Conservation (phyloP, 2,888 invertebrate genomes). For the Calameuta idolon region DNA sequence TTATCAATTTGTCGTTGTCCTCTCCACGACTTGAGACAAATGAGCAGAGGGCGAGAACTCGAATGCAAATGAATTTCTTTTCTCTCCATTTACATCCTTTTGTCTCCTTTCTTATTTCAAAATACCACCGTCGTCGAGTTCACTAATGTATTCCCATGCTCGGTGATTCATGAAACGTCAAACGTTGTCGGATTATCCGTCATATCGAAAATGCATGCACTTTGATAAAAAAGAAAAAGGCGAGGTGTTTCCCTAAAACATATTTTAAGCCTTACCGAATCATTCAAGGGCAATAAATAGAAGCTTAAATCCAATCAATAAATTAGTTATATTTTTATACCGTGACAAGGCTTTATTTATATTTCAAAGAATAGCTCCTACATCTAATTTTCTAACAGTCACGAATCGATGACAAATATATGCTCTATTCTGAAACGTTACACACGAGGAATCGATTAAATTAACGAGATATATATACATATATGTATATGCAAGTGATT, state of each 20-base stretch:
- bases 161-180: conserved; percentile 4
- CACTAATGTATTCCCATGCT: neutral
- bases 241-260: neutral
- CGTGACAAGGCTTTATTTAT: neutral
- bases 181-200: neutral
- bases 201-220: neutral
- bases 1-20: neutral
- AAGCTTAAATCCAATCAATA: neutral
- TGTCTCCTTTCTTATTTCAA: neutral
- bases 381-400: neutral
- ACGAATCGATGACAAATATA: neutral
- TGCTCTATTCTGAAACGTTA: neutral
- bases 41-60: neutral
- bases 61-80: neutral
- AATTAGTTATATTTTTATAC: neutral
- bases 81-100: neutral
- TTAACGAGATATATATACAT: neutral
- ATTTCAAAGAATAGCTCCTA: neutral
- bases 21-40: neutral
- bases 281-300: neutral
- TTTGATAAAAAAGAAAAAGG: too few relatives aligned
- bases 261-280: neutral
- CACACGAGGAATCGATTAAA: neutral
- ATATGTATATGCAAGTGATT: neutral
- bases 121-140: neutral